Evolutionary conservation across 2,113 vertebrate species (phyloP), one percentile per base, ranked within the genome.

Genomic region (Ancistrus triradiatus): DNA sequence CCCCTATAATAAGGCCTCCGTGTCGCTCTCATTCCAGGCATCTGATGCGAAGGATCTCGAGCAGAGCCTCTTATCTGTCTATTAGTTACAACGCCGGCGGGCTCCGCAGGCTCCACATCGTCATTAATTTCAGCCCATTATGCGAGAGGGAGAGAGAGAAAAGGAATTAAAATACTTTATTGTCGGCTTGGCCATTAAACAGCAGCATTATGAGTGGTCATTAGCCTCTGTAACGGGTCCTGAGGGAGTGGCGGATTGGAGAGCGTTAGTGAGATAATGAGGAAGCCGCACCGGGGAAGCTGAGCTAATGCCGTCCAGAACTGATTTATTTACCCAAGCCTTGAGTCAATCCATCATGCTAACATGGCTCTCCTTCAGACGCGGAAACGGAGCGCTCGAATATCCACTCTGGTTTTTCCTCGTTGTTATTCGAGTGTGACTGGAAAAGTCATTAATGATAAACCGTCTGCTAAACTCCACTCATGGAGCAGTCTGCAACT

Each of bases 51-150:
- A 43, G 50, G 48, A 24, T 49, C 25, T 47, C 24, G 31, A 44
- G 52, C 63, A 33, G 47, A 8, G 24, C 27, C 47, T 44, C 42
- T 25, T 67, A 43, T 64, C 31, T 31, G 7, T 60, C 60, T 65
- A 56, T 72, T 38, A 66, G 46, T 58, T 69, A 55, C 80, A 79
- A 80, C 80, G 79, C 76, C 69, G 69, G 66, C 52, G 73, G n/a
- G 75, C 81, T 69, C 55, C 69, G 55, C 71, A 69, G 74, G 71
- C 72, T 40, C 61, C 77, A 58, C 65, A 50, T 11, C 74, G 81
- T 75, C 81, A 79, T 86, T 81, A 83, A 85, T 82, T 65, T 82
- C 75, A 74, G 77, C 78, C 79, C 73, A 84, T 87, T 85, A 85
- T 74, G 64, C 78, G 74, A 25, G 13, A 19, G 74, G 77, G 13